A percentile compares a stretch with the other conserved stretches of the same genome.
These are phyloP conservation scores for Lerema accius DNA, from an alignment of 1,140 invertebrate species.

Conservation along the genomic window DNA sequence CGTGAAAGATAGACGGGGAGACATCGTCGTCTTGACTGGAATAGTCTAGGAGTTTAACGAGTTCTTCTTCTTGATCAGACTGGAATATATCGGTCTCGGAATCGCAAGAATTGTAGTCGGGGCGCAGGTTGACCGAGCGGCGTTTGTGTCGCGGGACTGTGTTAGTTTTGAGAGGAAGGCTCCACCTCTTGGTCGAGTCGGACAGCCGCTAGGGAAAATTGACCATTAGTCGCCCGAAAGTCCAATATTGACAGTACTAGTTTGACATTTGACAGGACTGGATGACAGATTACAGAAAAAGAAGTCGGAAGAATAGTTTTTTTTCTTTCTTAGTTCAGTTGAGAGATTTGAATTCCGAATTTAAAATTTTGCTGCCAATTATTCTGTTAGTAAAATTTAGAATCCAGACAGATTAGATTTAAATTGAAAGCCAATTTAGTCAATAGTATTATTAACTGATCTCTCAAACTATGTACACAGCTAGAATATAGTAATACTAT, in stretches of 20 bases:
- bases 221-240: slow-evolving; percentile 50
- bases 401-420: not conserved
- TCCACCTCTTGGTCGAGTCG: slow-evolving; percentile 74
- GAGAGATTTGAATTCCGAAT: not conserved
- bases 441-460: slow-evolving; percentile 4
- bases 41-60: slow-evolving; percentile 85
- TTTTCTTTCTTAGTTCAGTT: not conserved
- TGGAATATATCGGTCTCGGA: slow-evolving; percentile 90
- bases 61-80: slow-evolving; percentile 92
- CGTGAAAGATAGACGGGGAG: slow-evolving; percentile 72
- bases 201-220: slow-evolving; percentile 66
- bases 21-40: slow-evolving; percentile 81
- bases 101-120: slow-evolving; percentile 79
- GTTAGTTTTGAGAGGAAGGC: slow-evolving; percentile 68
- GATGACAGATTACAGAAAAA: slow-evolving; percentile 60
- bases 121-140: slow-evolving; percentile 50
- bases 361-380: not conserved
- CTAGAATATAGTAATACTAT: too few relatives aligned
- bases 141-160: slow-evolving; percentile 56
- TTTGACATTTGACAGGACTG: slow-evolving; percentile 35
- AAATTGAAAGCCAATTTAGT: slow-evolving; percentile 16
- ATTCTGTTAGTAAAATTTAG: slow-evolving; percentile 17
- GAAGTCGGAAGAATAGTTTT: slow-evolving; percentile 53
- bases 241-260: slow-evolving; percentile 71
- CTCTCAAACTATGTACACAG: slow-evolving; percentile 6